A percentile compares a stretch with the other conserved stretches of the same genome.
Conservation (phyloP, 2,888 invertebrate genomes). For the Amblyjoppa fuscipennis region DNA sequence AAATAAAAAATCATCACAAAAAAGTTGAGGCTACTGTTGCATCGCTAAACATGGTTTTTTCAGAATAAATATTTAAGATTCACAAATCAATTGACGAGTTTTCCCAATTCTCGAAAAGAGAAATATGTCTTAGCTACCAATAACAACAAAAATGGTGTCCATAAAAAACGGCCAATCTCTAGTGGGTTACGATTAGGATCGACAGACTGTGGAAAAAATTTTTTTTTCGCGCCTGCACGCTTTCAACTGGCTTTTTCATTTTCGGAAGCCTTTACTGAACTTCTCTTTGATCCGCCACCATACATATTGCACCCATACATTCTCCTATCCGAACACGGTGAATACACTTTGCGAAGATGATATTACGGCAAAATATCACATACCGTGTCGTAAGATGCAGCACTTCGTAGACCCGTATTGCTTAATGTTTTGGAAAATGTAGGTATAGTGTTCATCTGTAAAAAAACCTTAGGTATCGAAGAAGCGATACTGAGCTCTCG, state of each 20-base stretch:
- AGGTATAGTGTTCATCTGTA: too few relatives aligned
- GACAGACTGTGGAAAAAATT: neutral
- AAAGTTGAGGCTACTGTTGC: too few relatives aligned
- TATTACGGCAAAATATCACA: neutral
- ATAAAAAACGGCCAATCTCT: neutral
- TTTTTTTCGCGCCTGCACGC: neutral
- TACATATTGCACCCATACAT: neutral
- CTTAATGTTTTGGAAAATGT: neutral
- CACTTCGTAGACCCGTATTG: neutral
- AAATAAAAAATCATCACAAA: too few relatives aligned
- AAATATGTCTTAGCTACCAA: neutral
- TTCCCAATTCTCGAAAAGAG: too few relatives aligned
- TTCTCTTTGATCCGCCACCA: neutral
- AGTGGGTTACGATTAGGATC: neutral
- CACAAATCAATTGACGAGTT: too few relatives aligned
- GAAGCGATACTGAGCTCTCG: neutral
- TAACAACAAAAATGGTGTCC: neutral
- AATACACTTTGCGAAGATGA: neutral
- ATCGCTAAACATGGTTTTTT: too few relatives aligned
- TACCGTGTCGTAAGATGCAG: neutral
- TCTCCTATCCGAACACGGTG: neutral
- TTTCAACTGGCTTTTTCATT: neutral
- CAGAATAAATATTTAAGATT: too few relatives aligned
- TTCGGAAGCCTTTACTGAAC: neutral
- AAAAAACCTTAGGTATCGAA: conserved; percentile 8